phyloP scores from a whole-genome alignment of 2,888 invertebrate genomes.

The Blomia tropicalis region DNA sequence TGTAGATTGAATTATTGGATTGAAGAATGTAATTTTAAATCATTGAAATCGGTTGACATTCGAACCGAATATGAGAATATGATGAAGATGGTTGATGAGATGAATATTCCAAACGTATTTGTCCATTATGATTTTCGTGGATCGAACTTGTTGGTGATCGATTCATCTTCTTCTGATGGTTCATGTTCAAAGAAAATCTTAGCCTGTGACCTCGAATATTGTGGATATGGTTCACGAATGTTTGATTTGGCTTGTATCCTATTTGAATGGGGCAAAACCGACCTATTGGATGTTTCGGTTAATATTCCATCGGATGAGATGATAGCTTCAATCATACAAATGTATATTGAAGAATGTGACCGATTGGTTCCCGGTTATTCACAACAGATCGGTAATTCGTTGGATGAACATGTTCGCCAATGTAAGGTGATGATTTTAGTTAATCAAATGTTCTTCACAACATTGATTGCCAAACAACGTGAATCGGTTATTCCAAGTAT shows the following conservation, averaged over 20 bases:
- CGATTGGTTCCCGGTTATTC: not conserved
- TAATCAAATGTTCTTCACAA: not conserved
- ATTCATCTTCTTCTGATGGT: not conserved
- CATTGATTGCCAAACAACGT: not conserved
- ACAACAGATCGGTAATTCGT: not conserved
- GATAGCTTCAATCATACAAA: not conserved
- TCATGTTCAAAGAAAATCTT: too few species aligned
- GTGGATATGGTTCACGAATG: not conserved
- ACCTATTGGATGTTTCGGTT: not conserved
- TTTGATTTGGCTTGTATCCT: not conserved
- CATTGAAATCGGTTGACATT: not conserved
- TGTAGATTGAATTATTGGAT: not conserved
- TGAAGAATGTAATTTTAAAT: not conserved
- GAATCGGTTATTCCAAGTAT: not conserved
- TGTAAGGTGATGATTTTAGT: not conserved
- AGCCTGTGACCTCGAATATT: conserved; percentile 1
- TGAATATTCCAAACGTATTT: not conserved
- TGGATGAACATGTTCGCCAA: not conserved
- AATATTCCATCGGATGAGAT: not conserved
- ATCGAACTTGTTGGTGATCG: not conserved
- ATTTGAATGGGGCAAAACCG: not conserved
- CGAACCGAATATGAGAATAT: not conserved
- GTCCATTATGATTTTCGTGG: not conserved
- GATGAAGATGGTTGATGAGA: not conserved
- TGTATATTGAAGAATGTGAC: conserved; percentile 9